phyloP scores from a whole-genome alignment of 2,888 invertebrate species.

The Vesta saturnalis region DNA sequence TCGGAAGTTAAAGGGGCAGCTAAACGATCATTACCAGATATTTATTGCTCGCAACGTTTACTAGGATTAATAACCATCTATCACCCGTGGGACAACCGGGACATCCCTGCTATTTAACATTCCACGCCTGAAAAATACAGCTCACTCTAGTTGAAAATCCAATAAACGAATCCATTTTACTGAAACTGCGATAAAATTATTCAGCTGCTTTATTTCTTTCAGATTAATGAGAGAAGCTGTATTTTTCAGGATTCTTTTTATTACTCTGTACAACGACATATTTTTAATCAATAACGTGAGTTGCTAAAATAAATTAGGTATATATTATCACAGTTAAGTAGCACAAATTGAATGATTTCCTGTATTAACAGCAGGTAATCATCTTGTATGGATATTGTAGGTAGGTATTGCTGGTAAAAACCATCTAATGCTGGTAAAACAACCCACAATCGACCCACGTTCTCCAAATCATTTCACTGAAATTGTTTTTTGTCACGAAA shows the following conservation, averaged over 20 bases:
- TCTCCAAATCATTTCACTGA: constrained; percentile 22
- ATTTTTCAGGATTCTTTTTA: background rate
- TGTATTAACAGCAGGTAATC: constrained; percentile 52
- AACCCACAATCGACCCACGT: constrained; percentile 39
- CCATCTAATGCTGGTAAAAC: constrained; percentile 37
- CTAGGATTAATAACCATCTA: constrained; percentile 59
- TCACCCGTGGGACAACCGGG: constrained; percentile 51
- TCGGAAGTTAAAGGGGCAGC: constrained; percentile 61
- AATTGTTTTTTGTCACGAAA: constrained; percentile 51
- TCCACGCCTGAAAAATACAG: constrained; percentile 48
- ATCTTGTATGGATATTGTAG: constrained; percentile 42
- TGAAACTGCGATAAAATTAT: constrained; percentile 25
- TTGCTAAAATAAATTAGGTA: constrained; percentile 36
- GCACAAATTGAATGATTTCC: constrained; percentile 54
- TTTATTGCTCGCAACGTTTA: constrained; percentile 59
- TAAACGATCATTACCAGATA: constrained; percentile 63
- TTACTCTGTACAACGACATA: background rate
- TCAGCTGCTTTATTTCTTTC: constrained; percentile 23
- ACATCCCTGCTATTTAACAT: constrained; percentile 57
- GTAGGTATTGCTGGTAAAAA: constrained; percentile 33
- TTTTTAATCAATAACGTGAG: constrained; percentile 16
- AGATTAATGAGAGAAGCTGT: constrained; percentile 25
- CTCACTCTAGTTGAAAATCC: constrained; percentile 34
- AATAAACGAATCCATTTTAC: constrained; percentile 31
- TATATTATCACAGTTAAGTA: constrained; percentile 49